phyloP scores from a whole-genome alignment of 2,888 invertebrate genomes.

The Microchrysa polita region DNA sequence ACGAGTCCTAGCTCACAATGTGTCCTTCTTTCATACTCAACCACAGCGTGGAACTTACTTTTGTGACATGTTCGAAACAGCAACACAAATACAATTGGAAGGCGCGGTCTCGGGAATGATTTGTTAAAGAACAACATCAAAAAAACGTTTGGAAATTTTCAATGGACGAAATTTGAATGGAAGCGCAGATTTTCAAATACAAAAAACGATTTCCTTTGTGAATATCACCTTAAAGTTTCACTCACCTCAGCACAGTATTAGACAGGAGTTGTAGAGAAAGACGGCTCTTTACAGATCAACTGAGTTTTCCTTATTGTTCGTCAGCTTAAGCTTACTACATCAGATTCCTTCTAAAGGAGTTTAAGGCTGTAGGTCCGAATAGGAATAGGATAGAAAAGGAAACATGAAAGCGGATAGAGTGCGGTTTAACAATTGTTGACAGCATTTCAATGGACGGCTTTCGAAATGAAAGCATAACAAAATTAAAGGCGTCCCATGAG shows the following conservation, averaged over 20 bases:
- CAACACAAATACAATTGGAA: neutral
- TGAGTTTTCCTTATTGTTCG: neutral
- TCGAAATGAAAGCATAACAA: neutral
- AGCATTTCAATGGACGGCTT: conserved; percentile 4
- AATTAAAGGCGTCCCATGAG: too few species aligned
- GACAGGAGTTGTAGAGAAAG: too few species aligned
- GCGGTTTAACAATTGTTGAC: conserved; percentile 1
- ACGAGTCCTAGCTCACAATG: neutral
- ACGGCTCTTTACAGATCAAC: too few species aligned
- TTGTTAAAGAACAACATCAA: neutral
- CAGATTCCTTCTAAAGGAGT: neutral
- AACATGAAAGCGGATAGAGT: neutral
- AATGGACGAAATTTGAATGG: conserved; percentile 6
- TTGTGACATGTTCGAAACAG: too few species aligned
- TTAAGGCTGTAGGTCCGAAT: too few species aligned
- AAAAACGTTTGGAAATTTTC: neutral
- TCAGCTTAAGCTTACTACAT: neutral
- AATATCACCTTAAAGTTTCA: too few species aligned
- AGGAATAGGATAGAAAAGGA: neutral
- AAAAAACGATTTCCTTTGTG: neutral
- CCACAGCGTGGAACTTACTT: neutral
- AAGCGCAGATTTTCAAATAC: neutral
- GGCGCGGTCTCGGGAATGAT: neutral
- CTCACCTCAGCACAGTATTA: too few species aligned
- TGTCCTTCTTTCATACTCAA: neutral